Percentiles rank a stretch among this genome's conserved stretches.
These are phyloP conservation scores for Halesus radiatus DNA, from an alignment of 1,140 invertebrate species.

Conservation along the genomic window DNA sequence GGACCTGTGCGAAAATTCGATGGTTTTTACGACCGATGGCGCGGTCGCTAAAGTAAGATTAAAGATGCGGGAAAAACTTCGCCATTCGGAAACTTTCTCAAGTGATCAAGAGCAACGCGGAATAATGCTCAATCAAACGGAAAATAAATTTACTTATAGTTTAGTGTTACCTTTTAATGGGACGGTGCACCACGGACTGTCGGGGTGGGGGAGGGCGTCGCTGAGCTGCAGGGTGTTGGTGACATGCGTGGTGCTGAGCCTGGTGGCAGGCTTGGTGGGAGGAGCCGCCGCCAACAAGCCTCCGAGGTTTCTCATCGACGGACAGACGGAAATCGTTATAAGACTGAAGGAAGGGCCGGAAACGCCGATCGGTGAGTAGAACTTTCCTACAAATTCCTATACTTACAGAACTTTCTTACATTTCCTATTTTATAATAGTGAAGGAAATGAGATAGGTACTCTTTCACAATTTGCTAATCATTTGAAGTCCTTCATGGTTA, in stretches of 20 bases:
- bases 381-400: background rate
- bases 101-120: slow-evolving; percentile 12
- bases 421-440: too few relatives aligned
- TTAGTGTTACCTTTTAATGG: background rate
- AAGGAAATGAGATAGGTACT: too few relatives aligned
- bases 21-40: slow-evolving; percentile 31
- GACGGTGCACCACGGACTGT: background rate
- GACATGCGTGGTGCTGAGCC: slow-evolving; percentile 8
- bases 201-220: background rate
- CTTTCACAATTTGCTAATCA: too few relatives aligned
- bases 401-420: too few relatives aligned
- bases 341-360: slow-evolving; percentile 89
- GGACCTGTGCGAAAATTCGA: slow-evolving; percentile 39
- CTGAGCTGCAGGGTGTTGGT: background rate
- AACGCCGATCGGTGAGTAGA: slow-evolving; percentile 83
- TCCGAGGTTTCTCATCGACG: slow-evolving; percentile 86
- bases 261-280: slow-evolving; percentile 8
- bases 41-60: slow-evolving; percentile 51
- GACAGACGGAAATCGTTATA: slow-evolving; percentile 90
- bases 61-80: slow-evolving; percentile 36
- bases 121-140: slow-evolving; percentile 31
- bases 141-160: slow-evolving; percentile 24
- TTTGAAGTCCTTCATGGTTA: too few relatives aligned
- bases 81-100: background rate
- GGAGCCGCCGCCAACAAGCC: slow-evolving; percentile 77